A percentile compares a stretch with the other conserved stretches of the same genome.
phyloP scores from a whole-genome alignment of 2,797 vertebrate genomes.

The Acridotheres tristis region DNA sequence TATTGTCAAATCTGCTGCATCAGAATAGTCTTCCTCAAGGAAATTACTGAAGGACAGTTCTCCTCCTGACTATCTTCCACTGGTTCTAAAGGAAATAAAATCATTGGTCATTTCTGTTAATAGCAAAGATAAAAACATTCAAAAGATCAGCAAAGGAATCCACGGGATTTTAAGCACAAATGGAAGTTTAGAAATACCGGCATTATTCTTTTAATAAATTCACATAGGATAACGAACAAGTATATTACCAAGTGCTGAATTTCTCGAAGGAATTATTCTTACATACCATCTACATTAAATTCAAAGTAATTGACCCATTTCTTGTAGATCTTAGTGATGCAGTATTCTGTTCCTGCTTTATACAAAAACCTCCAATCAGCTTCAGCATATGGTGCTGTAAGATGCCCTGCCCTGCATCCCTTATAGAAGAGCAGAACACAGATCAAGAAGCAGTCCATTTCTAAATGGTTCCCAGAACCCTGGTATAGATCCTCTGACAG shows the following conservation, averaged over 20 bases:
- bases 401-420: background rate
- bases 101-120: background rate
- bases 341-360: background rate
- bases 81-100: background rate
- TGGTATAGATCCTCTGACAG: background rate
- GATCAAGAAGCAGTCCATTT: background rate
- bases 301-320: background rate
- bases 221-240: background rate
- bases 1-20: background rate
- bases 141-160: background rate
- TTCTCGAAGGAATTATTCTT: background rate
- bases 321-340: background rate
- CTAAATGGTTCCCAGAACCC: background rate
- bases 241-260: background rate
- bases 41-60: background rate
- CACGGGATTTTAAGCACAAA: background rate
- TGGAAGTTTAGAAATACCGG: background rate
- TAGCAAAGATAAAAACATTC: background rate
- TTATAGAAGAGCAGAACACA: background rate
- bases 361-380: background rate
- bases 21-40: background rate
- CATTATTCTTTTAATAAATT: background rate
- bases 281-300: background rate
- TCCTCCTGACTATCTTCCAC: background rate
- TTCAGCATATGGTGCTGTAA: background rate